Evolutionary conservation across 1,140 invertebrate species (phyloP), one percentile per base, ranked within the genome.

Genomic region (Euschistus heros): DNA sequence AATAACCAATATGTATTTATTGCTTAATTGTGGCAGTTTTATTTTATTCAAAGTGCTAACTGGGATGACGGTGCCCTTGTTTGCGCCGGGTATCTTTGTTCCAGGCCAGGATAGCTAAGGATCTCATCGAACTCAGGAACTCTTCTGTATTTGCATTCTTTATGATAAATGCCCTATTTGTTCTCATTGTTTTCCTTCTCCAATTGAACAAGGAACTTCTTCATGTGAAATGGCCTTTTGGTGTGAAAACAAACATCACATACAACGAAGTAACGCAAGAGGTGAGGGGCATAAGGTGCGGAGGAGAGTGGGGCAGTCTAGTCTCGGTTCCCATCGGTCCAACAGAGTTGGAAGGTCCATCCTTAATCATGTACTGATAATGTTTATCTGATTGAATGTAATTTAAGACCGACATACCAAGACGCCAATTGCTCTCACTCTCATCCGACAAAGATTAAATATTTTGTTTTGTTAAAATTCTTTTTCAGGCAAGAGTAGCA

Each of bases 151-250:
- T 97, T 80, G 90, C 86, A 64, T 98, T 97, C 82, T 92, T 96
- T 81, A 97, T 98, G 92, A 79, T 95, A 75, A 98, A 98, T 81
- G 91, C 93, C 66, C 85, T 98, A 70, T 98, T 98, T 85, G 93
- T 98, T 69, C 84, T 98, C 74, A 94, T 98, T 80, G 93, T 97
- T 71, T 93, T 97, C 80, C 86, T 97, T 74, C 86, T 98, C 72
- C 94, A 97, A 82, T 82, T 96, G 77, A 94, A 95, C 81, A 96
- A 95, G 84, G 91, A 95, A 77, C 84, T 86, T 76, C 82, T 94
- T 69, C 92, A 96, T 77, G 82, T 95, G 74, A 91, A 92, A 76
- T 95, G 91, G 92, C 92, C 90, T 20, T 86, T 91, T 74, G 92
- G 90, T 81, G 89, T 91, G 72, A 94, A 89, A 81, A 91, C 88